phyloP scores from a whole-genome alignment of 1,140 invertebrate genomes.

The Lepidurus arcticus region DNA sequence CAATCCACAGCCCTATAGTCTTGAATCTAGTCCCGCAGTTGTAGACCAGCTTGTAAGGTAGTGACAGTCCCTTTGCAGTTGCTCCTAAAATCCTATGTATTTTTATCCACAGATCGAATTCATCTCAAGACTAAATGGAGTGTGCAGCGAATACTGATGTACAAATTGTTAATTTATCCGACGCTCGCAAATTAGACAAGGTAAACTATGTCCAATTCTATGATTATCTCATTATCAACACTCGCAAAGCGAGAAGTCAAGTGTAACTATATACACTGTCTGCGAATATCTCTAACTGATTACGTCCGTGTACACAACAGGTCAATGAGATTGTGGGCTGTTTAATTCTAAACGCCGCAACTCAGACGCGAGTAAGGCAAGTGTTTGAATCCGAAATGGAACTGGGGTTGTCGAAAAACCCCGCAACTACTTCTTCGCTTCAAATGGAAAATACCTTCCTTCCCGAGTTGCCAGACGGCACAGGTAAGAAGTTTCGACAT shows the following conservation, averaged over 20 bases:
- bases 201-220: not conserved
- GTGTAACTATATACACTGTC: not conserved
- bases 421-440: slow-evolving; percentile 50
- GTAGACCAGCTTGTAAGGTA: not conserved
- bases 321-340: slow-evolving; percentile 45
- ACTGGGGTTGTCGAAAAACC: slow-evolving; percentile 51
- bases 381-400: slow-evolving; percentile 56
- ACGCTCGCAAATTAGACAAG: not conserved
- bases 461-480: slow-evolving; percentile 55
- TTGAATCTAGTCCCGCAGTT: not conserved
- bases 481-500: slow-evolving; percentile 46
- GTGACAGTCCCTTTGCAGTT: not conserved
- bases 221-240: too few species aligned
- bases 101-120: not conserved
- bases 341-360: slow-evolving; percentile 45
- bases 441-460: slow-evolving; percentile 64
- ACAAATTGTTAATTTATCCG: not conserved
- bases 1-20: not conserved
- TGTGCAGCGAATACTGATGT: not conserved
- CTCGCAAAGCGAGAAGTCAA: not conserved
- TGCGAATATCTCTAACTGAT: slow-evolving; percentile 6
- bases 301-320: slow-evolving; percentile 39
- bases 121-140: not conserved
- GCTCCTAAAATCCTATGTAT: not conserved
- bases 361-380: slow-evolving; percentile 46